These are phyloP conservation scores for Chalcis sispes DNA, from an alignment of 2,888 invertebrate genomes.

Conservation along the genomic window DNA sequence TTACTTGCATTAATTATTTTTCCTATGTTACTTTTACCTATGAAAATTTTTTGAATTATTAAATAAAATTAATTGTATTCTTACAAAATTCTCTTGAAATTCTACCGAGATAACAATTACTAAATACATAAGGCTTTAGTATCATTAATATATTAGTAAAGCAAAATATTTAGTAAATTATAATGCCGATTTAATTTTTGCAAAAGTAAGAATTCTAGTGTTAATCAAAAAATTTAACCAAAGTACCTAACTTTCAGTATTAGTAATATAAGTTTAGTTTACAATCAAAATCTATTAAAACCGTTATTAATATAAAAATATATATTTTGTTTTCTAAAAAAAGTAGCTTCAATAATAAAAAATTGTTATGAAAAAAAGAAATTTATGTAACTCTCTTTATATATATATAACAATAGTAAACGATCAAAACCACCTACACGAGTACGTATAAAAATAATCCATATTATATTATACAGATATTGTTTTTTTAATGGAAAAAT, in stretches of 20 bases:
- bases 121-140: no score
- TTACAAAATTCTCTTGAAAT: no score
- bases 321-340: neutral
- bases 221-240: conserved; percentile 20
- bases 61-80: no score
- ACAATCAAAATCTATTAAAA: conserved; percentile 17
- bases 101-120: no score
- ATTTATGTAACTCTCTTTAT: conserved; percentile 9
- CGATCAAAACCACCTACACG: neutral
- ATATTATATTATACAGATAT: neutral
- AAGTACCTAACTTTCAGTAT: conserved; percentile 28
- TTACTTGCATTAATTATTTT: no score
- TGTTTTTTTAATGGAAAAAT: conserved; percentile 8
- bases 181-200: no score
- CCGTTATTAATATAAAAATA: conserved; percentile 24
- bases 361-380: conserved; percentile 14
- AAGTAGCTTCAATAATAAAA: neutral
- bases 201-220: no score
- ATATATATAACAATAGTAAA: neutral
- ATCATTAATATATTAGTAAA: no score
- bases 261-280: conserved; percentile 10
- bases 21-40: no score
- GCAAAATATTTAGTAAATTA: no score
- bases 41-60: no score
- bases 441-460: conserved; percentile 1